Evolutionary conservation across 2,797 vertebrate species (phyloP).

Genomic region (Myotis planiceps): DNA sequence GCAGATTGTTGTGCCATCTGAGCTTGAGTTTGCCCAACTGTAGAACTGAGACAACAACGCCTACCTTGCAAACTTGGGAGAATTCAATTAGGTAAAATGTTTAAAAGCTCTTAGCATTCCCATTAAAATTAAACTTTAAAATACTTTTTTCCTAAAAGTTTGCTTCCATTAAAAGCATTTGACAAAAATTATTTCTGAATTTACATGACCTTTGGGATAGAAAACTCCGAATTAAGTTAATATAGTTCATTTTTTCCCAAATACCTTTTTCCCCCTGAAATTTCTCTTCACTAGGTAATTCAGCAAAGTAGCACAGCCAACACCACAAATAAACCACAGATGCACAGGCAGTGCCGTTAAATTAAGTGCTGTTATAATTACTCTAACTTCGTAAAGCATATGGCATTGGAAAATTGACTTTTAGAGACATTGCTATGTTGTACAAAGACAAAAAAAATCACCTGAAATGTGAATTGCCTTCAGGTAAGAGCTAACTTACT

Average conservation of each 20-base stretch:
- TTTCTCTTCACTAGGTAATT: not conserved
- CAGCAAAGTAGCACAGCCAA: not conserved
- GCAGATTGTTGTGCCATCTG: not conserved
- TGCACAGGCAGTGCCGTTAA: not conserved
- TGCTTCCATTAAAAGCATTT: conserved; percentile 9
- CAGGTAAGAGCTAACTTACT: not conserved
- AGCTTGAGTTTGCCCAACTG: not conserved
- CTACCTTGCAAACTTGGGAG: not conserved
- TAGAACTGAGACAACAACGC: not conserved
- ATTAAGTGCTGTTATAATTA: not conserved
- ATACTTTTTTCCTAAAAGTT: not conserved
- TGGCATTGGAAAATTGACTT: not conserved
- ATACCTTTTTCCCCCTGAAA: not conserved
- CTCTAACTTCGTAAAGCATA: not conserved
- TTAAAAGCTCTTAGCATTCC: not conserved
- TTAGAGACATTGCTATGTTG: not conserved
- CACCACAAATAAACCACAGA: not conserved
- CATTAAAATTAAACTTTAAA: not conserved
- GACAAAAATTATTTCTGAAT: not conserved
- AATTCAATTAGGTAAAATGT: not conserved
- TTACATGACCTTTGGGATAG: not conserved
- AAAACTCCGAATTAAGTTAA: not conserved
- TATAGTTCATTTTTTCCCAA: not conserved
- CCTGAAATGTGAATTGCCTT: conserved; percentile 9
- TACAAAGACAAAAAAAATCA: not conserved